These are phyloP conservation scores for Periophthalmus magnuspinnatus DNA, from an alignment of 2,797 vertebrate species.

Conservation along the genomic window DNA sequence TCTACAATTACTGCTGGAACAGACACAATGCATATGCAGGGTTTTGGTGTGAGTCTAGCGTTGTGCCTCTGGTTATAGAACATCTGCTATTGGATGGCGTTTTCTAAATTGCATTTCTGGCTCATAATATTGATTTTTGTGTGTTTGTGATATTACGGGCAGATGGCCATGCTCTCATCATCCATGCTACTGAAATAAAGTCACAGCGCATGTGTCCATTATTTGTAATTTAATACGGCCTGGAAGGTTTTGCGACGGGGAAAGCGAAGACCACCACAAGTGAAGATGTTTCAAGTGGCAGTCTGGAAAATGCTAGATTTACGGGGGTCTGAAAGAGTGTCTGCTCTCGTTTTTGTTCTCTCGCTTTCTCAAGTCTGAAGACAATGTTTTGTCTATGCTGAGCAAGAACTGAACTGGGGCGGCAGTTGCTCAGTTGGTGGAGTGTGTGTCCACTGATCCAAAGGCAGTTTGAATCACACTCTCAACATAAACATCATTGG, in stretches of 20 bases:
- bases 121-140: constrained; percentile 56
- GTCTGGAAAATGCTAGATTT: background rate
- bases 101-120: constrained; percentile 49
- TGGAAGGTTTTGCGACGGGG: constrained; percentile 7
- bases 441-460: no score
- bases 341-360: background rate
- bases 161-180: constrained; percentile 34
- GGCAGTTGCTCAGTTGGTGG: no score
- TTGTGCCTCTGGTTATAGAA: constrained; percentile 28
- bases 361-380: background rate
- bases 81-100: constrained; percentile 33
- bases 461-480: no score
- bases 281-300: constrained; percentile 3
- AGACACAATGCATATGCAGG: constrained; percentile 9
- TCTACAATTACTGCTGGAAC: constrained; percentile 15
- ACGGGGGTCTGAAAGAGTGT: background rate
- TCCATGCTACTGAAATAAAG: constrained; percentile 21
- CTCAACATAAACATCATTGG: background rate
- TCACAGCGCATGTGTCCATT: constrained; percentile 16
- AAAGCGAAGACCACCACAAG: constrained; percentile 9
- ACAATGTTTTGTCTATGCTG: background rate
- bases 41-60: constrained; percentile 21
- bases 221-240: constrained; percentile 37
- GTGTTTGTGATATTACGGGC: constrained; percentile 45
- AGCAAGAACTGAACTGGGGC: no score